These are phyloP conservation scores for Epicauta chinensis DNA, from an alignment of 1,140 invertebrate genomes.

Conservation along the genomic window DNA sequence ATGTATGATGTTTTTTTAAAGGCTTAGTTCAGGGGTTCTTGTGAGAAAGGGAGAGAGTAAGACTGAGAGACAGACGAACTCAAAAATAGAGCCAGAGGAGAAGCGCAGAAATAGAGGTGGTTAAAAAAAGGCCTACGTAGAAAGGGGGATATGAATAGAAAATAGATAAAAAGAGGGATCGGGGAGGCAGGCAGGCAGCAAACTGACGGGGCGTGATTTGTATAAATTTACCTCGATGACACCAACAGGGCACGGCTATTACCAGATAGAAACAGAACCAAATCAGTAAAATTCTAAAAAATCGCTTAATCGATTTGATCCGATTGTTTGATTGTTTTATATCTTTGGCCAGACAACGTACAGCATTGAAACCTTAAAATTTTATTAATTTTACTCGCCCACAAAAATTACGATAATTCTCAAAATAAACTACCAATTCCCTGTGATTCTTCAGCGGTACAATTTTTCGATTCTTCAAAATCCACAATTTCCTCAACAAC, in stretches of 20 bases:
- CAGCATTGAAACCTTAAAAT: not conserved
- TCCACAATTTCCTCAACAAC: slow-evolving; percentile 27
- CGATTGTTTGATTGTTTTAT: not conserved
- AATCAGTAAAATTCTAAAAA: slow-evolving; percentile 28
- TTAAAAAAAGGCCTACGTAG: too few species aligned
- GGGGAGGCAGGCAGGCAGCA: too few species aligned
- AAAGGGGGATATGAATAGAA: too few species aligned
- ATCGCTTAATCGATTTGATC: not conserved
- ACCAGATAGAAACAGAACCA: slow-evolving; percentile 35
- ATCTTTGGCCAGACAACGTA: not conserved
- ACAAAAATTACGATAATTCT: not conserved
- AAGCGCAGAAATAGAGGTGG: too few species aligned
- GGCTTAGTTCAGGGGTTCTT: too few species aligned
- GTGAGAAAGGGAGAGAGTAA: too few species aligned
- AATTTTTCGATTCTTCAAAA: slow-evolving; percentile 29
- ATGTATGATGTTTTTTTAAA: too few species aligned
- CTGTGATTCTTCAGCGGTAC: slow-evolving; percentile 35
- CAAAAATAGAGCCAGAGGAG: too few species aligned
- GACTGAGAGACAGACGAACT: too few species aligned
- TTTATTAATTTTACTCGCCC: not conserved
- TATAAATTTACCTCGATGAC: slow-evolving; percentile 33
- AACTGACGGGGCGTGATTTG: too few species aligned
- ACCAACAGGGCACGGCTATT: slow-evolving; percentile 40
- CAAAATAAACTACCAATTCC: slow-evolving; percentile 29
- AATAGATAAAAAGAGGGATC: too few species aligned